Evolutionary conservation across 2,888 invertebrate genomes (phyloP).

Genomic region (Noctua janthina): DNA sequence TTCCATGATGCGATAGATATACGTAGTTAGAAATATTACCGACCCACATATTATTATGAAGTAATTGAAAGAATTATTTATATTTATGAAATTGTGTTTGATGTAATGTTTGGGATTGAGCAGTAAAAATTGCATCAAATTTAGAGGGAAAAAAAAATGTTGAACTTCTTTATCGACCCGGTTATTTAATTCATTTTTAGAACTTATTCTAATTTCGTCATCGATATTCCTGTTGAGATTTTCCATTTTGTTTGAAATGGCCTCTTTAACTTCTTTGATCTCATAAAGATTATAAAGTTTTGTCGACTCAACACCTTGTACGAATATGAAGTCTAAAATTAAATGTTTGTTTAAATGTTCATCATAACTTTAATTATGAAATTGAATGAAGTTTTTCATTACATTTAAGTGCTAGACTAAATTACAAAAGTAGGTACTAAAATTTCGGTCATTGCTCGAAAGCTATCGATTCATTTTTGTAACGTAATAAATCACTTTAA

Average conservation of each 20-base stretch:
- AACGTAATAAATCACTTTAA: too few species aligned
- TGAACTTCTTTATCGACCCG: background rate
- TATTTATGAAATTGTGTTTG: background rate
- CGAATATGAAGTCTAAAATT: background rate
- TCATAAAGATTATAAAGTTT: background rate
- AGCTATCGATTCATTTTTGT: background rate
- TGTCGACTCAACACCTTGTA: background rate
- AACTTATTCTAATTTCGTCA: background rate
- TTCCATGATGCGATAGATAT: background rate
- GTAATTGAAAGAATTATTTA: background rate
- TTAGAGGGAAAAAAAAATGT: background rate
- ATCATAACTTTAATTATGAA: background rate
- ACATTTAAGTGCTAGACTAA: background rate
- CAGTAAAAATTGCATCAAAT: background rate
- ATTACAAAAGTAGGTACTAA: too few species aligned
- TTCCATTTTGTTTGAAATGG: background rate
- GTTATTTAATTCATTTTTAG: background rate
- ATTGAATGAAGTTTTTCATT: background rate
- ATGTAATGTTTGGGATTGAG: conserved; percentile 1
- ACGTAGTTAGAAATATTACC: background rate
- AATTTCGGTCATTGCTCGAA: background rate
- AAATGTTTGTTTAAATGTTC: background rate
- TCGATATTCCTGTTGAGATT: background rate
- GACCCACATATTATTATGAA: background rate
- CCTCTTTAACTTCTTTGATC: background rate